Conservation (phyloP, 2,797 vertebrate genomes). For the Brotula barbata region DNA sequence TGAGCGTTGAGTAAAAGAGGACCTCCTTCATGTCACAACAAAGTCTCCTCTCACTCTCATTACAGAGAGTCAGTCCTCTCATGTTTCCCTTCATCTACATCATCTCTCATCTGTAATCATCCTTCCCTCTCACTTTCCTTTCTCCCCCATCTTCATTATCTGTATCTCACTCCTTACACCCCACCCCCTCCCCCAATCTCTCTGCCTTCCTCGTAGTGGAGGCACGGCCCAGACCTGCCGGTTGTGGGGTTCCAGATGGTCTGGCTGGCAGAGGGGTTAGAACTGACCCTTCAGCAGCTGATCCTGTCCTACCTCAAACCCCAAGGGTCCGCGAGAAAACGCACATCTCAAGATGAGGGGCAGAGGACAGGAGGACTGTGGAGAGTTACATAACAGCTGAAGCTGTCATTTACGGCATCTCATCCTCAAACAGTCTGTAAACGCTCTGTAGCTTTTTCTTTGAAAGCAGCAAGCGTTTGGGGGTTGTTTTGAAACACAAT, state of each 20-base stretch:
- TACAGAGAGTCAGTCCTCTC: constrained; percentile 24
- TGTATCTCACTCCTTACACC: constrained; percentile 19
- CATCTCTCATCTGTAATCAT: constrained; percentile 45
- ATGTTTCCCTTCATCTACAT: constrained; percentile 49
- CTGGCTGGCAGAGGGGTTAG: constrained; percentile 49
- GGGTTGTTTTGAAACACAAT: constrained; percentile 60
- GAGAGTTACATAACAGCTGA: constrained; percentile 55
- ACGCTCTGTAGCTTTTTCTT: constrained; percentile 54
- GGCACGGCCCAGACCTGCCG: constrained; percentile 23
- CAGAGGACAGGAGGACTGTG: constrained; percentile 50
- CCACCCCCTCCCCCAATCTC: not conserved
- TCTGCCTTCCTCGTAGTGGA: constrained; percentile 30
- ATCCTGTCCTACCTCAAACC: constrained; percentile 60
- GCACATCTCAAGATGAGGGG: constrained; percentile 42
- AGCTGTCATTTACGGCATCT: constrained; percentile 70
- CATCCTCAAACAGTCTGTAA: constrained; percentile 54
- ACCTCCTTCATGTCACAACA: constrained; percentile 39
- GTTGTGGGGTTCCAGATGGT: constrained; percentile 69
- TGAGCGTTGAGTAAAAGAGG: constrained; percentile 17
- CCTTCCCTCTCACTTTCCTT: constrained; percentile 39
- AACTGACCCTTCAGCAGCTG: constrained; percentile 55
- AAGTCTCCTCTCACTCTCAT: constrained; percentile 27
- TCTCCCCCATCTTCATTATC: constrained; percentile 52
- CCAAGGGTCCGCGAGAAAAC: constrained; percentile 38
- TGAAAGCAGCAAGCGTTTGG: constrained; percentile 49